A percentile compares a stretch with the other conserved stretches of the same genome.
These are phyloP conservation scores for Danaus melanippus DNA, from an alignment of 1,140 invertebrate species.

Conservation along the genomic window DNA sequence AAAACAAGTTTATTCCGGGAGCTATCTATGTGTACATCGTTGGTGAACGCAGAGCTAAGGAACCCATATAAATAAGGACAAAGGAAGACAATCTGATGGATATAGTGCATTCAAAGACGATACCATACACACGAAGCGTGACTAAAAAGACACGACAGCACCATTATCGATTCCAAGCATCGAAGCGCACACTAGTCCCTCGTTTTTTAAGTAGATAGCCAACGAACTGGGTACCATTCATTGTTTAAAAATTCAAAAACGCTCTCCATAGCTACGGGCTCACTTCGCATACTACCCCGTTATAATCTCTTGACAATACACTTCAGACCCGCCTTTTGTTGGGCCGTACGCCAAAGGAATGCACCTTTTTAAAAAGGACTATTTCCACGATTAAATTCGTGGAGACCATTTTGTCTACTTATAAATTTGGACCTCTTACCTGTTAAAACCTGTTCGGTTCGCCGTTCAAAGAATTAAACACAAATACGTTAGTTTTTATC, in stretches of 20 bases:
- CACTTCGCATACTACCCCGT: conserved; percentile 13
- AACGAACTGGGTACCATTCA: conserved; percentile 13
- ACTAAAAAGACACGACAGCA: conserved; percentile 40
- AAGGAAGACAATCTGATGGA: conserved; percentile 22
- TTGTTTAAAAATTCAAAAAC: conserved; percentile 12
- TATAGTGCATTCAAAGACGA: conserved; percentile 26
- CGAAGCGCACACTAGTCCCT: conserved; percentile 16
- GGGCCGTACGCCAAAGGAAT: conserved; percentile 41
- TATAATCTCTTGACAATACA: conserved; percentile 20
- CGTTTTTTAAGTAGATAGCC: conserved; percentile 22
- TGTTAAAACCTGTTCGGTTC: conserved; percentile 51
- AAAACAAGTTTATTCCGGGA: conserved; percentile 9
- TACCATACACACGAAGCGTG: conserved; percentile 31
- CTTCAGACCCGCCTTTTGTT: conserved; percentile 25
- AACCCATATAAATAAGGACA: conserved; percentile 21
- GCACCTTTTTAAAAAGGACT: conserved; percentile 41
- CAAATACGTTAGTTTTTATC: conserved; percentile 35
- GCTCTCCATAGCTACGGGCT: conserved; percentile 7
- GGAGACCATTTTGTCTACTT: conserved; percentile 48
- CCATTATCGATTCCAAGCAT: conserved; percentile 42
- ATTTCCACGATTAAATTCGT: conserved; percentile 27
- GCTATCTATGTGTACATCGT: conserved; percentile 14
- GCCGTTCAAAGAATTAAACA: conserved; percentile 41
- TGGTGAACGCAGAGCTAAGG: conserved; percentile 15
- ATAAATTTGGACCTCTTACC: conserved; percentile 57